Conservation (phyloP, 2,888 invertebrate genomes). For the Lottia scabra region DNA sequence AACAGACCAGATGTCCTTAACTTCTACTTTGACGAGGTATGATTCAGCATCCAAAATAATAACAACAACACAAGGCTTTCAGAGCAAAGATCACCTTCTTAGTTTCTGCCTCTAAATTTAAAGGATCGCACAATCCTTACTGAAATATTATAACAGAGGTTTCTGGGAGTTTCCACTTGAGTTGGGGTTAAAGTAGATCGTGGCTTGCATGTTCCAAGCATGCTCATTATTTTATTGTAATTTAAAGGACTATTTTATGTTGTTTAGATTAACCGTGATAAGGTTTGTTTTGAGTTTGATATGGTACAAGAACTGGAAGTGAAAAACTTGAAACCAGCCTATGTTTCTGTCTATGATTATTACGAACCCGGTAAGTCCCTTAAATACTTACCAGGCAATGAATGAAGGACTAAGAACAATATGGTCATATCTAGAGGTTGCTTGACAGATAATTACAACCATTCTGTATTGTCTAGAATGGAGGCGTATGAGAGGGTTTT, state of each 20-base stretch:
- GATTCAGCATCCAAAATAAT: background rate
- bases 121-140: too few relatives aligned
- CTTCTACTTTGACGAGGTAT: conserved; percentile 62
- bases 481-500: too few relatives aligned
- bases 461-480: too few relatives aligned
- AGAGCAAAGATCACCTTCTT: background rate
- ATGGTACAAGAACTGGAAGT: conserved; percentile 76
- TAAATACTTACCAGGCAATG: background rate
- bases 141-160: too few relatives aligned
- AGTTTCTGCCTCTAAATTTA: background rate
- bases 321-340: conserved; percentile 86
- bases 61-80: background rate
- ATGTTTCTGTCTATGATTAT: conserved; percentile 88
- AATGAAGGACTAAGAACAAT: too few relatives aligned
- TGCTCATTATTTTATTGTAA: too few relatives aligned
- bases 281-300: conserved; percentile 56
- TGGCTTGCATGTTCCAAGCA: too few relatives aligned
- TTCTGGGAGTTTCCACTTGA: too few relatives aligned
- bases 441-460: too few relatives aligned
- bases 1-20: conserved; percentile 41
- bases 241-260: too few relatives aligned
- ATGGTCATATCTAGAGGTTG: too few relatives aligned
- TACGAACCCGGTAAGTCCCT: conserved; percentile 85
- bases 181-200: too few relatives aligned
- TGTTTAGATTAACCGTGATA: conserved; percentile 27